Percentiles rank a stretch among this genome's conserved stretches.
Evolutionary conservation across 64 coral and sea anemone genomes (phyloP).

Genomic region (Stylophora pistillata): DNA sequence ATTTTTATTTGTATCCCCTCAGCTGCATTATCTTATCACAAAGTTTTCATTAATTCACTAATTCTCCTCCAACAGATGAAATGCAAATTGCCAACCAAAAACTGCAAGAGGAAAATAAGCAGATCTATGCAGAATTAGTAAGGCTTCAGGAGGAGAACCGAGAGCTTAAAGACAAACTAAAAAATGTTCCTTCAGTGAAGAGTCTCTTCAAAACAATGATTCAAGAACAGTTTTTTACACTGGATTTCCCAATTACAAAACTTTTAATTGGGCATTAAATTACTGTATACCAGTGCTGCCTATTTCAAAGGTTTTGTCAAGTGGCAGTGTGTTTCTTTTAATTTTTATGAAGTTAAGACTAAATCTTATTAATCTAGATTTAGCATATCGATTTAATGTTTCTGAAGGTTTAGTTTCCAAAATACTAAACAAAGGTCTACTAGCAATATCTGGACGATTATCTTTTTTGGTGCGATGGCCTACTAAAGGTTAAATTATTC

Average conservation of each 20-base stretch:
- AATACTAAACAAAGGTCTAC: neutral
- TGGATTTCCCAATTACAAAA: conserved; percentile 29
- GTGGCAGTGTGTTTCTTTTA: neutral
- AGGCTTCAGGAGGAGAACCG: conserved; percentile 39
- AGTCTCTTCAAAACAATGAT: neutral
- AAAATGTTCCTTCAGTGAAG: conserved; percentile 40
- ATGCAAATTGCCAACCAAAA: conserved; percentile 24
- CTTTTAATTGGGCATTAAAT: conserved; percentile 43
- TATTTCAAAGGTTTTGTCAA: conserved; percentile 22
- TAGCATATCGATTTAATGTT: conserved; percentile 8
- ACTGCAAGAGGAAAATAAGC: conserved; percentile 28
- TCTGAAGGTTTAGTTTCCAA: conserved; percentile 7
- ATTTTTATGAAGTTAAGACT: conserved; percentile 2
- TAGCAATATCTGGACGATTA: neutral
- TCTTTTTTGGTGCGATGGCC: conserved; percentile 5
- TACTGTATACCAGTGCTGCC: conserved; percentile 38
- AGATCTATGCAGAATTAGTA: conserved; percentile 28
- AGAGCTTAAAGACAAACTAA: conserved; percentile 35
- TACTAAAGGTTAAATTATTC: neutral
- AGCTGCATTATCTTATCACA: conserved; percentile 16
- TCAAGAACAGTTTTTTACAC: conserved; percentile 19
- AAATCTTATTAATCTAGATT: neutral
- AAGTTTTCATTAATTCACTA: conserved; percentile 3
- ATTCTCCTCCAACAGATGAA: neutral
- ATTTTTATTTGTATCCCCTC: too few species aligned